phyloP scores from a whole-genome alignment of 1,140 invertebrate species.

The Drosophila bocki region DNA sequence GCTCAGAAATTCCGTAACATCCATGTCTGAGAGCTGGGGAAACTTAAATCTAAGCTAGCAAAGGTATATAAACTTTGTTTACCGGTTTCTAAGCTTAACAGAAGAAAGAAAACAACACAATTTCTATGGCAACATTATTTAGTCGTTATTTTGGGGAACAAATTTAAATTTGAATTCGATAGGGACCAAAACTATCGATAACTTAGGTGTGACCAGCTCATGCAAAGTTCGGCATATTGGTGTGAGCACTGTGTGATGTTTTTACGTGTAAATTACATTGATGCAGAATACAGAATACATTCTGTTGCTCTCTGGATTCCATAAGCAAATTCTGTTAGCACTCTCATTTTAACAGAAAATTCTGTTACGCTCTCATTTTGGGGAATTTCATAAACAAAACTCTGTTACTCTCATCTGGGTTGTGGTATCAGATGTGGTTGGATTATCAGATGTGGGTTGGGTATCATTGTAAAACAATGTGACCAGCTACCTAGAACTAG shows the following conservation, averaged over 20 bases:
- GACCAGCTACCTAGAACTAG: background rate
- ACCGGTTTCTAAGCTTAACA: constrained; percentile 8
- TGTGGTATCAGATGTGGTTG: too few species aligned
- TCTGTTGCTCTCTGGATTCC: too few species aligned
- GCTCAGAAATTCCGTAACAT: constrained; percentile 52
- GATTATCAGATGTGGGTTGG: too few species aligned
- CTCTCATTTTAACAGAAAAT: too few species aligned
- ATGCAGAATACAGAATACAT: too few species aligned
- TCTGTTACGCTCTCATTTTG: too few species aligned
- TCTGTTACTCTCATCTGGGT: too few species aligned
- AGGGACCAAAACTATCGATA: background rate
- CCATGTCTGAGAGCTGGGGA: constrained; percentile 13
- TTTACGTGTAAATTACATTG: too few species aligned
- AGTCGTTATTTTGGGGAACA: background rate
- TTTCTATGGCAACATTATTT: background rate
- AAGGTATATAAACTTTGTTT: background rate
- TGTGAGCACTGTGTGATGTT: too few species aligned
- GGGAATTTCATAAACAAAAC: too few species aligned
- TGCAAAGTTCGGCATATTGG: too few species aligned
- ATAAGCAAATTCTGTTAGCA: too few species aligned
- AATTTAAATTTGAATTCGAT: background rate
- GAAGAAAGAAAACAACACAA: background rate
- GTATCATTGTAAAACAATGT: background rate
- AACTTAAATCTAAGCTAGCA: background rate
- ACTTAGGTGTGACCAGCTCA: background rate